These are phyloP conservation scores for Bombus waltoni DNA, from an alignment of 1,140 invertebrate species.

Conservation along the genomic window DNA sequence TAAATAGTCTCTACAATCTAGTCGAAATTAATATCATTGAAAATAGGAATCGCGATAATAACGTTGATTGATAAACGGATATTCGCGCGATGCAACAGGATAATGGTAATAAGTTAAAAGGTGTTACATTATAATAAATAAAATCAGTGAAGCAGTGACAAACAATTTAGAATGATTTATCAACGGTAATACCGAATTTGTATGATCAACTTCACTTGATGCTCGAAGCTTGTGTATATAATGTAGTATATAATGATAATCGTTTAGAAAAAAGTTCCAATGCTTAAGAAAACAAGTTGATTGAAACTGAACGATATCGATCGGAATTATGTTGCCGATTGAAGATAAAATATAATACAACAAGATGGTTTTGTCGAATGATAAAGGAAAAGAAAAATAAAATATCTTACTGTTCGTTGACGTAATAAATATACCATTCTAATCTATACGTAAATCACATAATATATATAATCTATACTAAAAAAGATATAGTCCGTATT, in stretches of 20 bases:
- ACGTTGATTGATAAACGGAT: not conserved
- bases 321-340: not conserved
- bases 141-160: not conserved
- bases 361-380: not conserved
- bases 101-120: not conserved
- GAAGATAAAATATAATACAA: conserved; percentile 13
- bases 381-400: not conserved
- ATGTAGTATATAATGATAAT: not conserved
- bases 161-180: not conserved
- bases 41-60: not conserved
- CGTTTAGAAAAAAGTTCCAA: not conserved
- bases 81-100: not conserved
- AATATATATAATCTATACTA: too few species aligned
- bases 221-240: not conserved
- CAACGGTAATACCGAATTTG: not conserved
- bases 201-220: not conserved
- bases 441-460: conserved; percentile 6
- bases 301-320: not conserved
- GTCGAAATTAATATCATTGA: conserved; percentile 3
- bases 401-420: not conserved
- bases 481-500: not conserved
- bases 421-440: not conserved
- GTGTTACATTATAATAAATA: not conserved
- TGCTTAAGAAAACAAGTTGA: not conserved
- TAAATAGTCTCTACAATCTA: not conserved